Evolutionary conservation across 2,113 vertebrate genomes (phyloP).

Genomic region (Heteronetta atricapilla): DNA sequence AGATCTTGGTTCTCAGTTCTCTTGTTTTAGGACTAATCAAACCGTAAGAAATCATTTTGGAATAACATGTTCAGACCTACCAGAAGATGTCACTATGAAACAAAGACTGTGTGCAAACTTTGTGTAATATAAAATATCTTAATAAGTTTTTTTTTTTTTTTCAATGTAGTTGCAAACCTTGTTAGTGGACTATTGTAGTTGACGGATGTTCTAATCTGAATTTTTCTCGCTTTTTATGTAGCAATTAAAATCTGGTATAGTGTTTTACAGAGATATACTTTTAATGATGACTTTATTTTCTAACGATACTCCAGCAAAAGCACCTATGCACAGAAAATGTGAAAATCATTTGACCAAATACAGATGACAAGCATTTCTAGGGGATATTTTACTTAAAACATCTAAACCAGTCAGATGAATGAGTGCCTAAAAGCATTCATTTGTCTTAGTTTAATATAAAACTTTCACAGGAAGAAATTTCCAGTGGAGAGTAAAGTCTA

Average conservation of each 20-base stretch:
- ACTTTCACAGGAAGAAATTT: neutral
- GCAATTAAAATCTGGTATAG: neutral
- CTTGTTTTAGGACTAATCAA: neutral
- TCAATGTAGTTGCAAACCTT: neutral
- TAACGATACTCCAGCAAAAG: neutral
- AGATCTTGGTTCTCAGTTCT: neutral
- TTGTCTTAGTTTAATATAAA: neutral
- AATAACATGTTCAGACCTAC: neutral
- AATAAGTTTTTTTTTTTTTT: neutral
- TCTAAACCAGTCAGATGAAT: neutral
- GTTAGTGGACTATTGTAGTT: neutral
- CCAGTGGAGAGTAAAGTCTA: neutral
- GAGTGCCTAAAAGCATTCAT: neutral
- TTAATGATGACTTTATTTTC: neutral
- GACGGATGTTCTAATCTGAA: neutral
- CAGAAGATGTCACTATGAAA: conserved; percentile 56
- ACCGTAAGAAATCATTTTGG: neutral
- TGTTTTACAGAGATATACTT: neutral
- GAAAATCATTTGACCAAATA: neutral
- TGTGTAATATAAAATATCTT: neutral
- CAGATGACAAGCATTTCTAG: neutral
- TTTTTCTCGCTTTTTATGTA: neutral
- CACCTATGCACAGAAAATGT: neutral
- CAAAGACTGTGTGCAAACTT: neutral
- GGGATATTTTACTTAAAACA: neutral